phyloP scores from a whole-genome alignment of 2,888 invertebrate species.

The Ecdyonurus torrentis region DNA sequence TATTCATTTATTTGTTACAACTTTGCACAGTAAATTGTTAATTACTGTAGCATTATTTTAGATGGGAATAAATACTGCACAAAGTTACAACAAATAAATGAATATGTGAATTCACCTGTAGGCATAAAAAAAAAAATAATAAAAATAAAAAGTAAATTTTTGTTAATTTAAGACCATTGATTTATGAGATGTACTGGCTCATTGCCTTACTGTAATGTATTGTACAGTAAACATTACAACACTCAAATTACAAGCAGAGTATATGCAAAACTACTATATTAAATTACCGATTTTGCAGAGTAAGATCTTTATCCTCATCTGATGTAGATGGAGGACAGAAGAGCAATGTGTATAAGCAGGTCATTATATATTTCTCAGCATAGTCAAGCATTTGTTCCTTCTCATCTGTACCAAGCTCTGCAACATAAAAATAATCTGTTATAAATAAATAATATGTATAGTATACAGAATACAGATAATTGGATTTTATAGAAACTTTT shows the following conservation, averaged over 20 bases:
- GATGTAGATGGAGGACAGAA: constrained; percentile 80
- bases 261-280: no score
- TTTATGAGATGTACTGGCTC: no score
- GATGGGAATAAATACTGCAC: no score
- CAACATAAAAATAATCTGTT: constrained; percentile 12
- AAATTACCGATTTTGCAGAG: constrained; percentile 56
- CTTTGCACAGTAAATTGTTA: constrained; percentile 15
- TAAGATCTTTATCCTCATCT: constrained; percentile 88
- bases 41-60: no score
- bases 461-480: constrained; percentile 1
- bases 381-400: constrained; percentile 76
- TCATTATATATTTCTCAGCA: constrained; percentile 87
- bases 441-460: background rate
- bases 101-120: no score
- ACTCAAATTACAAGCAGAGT: no score
- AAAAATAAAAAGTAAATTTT: no score
- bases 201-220: no score
- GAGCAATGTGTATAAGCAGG: constrained; percentile 65
- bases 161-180: no score
- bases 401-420: constrained; percentile 47
- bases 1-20: no score
- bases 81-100: no score
- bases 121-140: no score
- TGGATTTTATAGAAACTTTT: background rate
- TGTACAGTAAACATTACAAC: background rate